Evolutionary conservation across 2,888 invertebrate genomes (phyloP).

Genomic region (Drosophila multiciliata): DNA sequence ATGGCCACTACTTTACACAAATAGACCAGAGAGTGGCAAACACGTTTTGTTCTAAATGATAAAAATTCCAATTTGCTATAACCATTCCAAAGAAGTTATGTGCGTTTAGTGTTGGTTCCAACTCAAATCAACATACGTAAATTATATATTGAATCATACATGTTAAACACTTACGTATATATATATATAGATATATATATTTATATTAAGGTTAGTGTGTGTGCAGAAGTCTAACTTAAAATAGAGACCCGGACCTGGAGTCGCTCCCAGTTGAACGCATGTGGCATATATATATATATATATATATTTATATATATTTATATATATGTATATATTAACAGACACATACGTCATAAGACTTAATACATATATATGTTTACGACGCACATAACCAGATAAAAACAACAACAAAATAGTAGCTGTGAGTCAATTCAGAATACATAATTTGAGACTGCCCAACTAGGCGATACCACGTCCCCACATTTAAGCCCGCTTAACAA

Average conservation of each 20-base stretch:
- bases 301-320: no score
- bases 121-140: constrained; percentile 34
- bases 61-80: constrained; percentile 59
- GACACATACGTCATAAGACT: constrained; percentile 1
- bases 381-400: constrained; percentile 43
- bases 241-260: constrained; percentile 24
- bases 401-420: constrained; percentile 23
- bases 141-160: constrained; percentile 11
- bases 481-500: no score
- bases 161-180: background rate
- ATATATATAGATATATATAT: background rate
- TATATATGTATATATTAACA: background rate
- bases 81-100: constrained; percentile 50
- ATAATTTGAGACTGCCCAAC: background rate
- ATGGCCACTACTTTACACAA: constrained; percentile 12
- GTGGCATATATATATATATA: background rate
- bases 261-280: constrained; percentile 18
- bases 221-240: constrained; percentile 2
- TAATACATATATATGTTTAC: constrained; percentile 10
- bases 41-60: constrained; percentile 60
- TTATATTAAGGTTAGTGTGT: background rate
- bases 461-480: constrained; percentile 1
- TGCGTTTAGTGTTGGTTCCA: constrained; percentile 29
- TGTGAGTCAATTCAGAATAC: constrained; percentile 1
- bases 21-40: constrained; percentile 21